phyloP scores from a whole-genome alignment of 1,140 invertebrate species.

The Rhopalosiphum maidis region DNA sequence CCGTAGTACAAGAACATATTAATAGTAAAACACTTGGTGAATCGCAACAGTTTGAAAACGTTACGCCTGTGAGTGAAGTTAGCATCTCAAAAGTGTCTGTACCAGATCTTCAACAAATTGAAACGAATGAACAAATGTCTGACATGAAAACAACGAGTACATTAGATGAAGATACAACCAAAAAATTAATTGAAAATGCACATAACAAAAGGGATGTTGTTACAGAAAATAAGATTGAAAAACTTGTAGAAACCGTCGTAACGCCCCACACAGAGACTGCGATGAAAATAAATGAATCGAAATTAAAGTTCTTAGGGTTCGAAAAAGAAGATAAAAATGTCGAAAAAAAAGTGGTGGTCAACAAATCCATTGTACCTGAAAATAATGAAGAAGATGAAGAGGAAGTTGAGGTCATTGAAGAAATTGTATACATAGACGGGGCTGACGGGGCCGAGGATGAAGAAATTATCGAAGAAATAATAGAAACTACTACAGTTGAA shows the following conservation, averaged over 20 bases:
- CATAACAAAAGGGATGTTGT: neutral
- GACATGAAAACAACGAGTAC: neutral
- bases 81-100: neutral
- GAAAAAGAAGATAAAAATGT: neutral
- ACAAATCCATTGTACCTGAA: neutral
- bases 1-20: neutral
- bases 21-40: neutral
- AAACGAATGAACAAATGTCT: neutral
- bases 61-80: neutral
- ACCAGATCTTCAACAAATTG: neutral
- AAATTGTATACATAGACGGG: neutral
- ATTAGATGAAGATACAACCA: neutral
- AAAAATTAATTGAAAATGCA: neutral
- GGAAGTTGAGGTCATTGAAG: neutral
- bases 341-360: neutral
- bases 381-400: neutral
- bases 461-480: conserved; percentile 25
- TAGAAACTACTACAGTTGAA: neutral
- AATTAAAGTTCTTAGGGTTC: neutral
- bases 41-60: neutral
- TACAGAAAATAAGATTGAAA: neutral
- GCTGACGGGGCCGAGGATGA: neutral
- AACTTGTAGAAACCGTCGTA: neutral
- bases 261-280: neutral
- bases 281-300: neutral